Base-by-base conservation (phyloP, 2,113 vertebrate species). In the Scomber colias region DNA sequence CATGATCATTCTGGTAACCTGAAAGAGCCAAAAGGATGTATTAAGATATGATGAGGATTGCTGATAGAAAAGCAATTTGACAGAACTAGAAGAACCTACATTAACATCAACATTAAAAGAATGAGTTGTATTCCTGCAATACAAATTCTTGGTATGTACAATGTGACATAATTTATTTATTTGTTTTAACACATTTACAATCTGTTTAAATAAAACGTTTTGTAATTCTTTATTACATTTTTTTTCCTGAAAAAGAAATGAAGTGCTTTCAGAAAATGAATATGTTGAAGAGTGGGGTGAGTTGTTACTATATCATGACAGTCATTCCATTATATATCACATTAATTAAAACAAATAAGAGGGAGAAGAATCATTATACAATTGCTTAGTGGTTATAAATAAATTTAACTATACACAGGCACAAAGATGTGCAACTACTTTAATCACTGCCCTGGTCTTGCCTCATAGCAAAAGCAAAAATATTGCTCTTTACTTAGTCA, bases 341-440 rank as follows among this genome's bases (percentile, higher is more conserved):
- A 88, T 89, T 85, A 86, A 87, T 90, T 92, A 60, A 89, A 83
- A 91, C 80, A 73, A 87, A 89, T 72, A 57, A 76, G 54, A 79
- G 81, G 82, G 80, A 79, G 55, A 78, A 77, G 79, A 83, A 83
- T 79, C 53, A 84, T 86, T 84, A 87, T 89, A 90, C 85, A 93
- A 79, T 92, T 93, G 85, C 80, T 92, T 92, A 95, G 94, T 95
- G 93, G 95, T 95, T 93, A 94, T 94, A 94, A 94, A 94, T 93
- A 93, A 86, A 89, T 89, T 81, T 78, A 75, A 88, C 62, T 91
- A 85, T 92, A 92, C 90, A 94, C 85, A 77, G 77, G 81, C 88
- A 93, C 85, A 88, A 70, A 84, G 21, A 89, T 90, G 86, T 91
- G 85, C 84, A 84, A 86, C 80, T 87, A 84, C 59, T 46, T 62